Evolutionary conservation across 1,140 invertebrate genomes (phyloP).

Genomic region (Brachystomella parvula): DNA sequence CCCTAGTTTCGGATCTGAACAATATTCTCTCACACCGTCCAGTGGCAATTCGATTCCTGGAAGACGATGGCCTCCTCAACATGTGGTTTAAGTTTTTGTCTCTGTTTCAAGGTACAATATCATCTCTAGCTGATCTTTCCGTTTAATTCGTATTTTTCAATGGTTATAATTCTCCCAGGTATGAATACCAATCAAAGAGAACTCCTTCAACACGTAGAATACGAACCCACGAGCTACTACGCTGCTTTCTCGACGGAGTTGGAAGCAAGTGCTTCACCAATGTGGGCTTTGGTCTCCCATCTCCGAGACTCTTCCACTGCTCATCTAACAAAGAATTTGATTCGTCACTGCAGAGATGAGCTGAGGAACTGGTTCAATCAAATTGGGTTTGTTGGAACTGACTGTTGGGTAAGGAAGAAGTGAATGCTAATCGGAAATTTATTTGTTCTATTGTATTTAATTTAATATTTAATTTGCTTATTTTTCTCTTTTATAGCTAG

Average conservation of each 20-base stretch:
- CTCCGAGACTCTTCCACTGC: constrained; percentile 63
- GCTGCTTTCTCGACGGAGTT: constrained; percentile 93
- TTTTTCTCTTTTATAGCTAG: constrained; percentile 13
- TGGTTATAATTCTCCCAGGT: constrained; percentile 47
- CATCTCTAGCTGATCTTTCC: neutral
- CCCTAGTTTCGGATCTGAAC: constrained; percentile 90
- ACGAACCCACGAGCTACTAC: constrained; percentile 93
- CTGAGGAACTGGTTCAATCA: constrained; percentile 74
- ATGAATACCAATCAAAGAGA: constrained; percentile 94
- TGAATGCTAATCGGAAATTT: no score
- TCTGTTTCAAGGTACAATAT: constrained; percentile 75
- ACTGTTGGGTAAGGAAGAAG: no score
- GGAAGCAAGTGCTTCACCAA: constrained; percentile 89
- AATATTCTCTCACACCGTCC: constrained; percentile 90
- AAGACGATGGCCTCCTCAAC: constrained; percentile 71
- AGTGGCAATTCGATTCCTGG: constrained; percentile 81
- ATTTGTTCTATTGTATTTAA: neutral
- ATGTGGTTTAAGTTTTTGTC: constrained; percentile 92
- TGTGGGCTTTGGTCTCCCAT: constrained; percentile 91
- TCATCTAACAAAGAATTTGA: constrained; percentile 61
- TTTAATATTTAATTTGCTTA: constrained; percentile 39
- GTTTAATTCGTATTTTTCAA: neutral
- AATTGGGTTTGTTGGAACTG: neutral
- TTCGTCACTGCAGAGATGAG: constrained; percentile 63
- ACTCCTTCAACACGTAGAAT: constrained; percentile 84